phyloP scores from a whole-genome alignment of 2,797 vertebrate genomes.

The Serranus cabrilla region DNA sequence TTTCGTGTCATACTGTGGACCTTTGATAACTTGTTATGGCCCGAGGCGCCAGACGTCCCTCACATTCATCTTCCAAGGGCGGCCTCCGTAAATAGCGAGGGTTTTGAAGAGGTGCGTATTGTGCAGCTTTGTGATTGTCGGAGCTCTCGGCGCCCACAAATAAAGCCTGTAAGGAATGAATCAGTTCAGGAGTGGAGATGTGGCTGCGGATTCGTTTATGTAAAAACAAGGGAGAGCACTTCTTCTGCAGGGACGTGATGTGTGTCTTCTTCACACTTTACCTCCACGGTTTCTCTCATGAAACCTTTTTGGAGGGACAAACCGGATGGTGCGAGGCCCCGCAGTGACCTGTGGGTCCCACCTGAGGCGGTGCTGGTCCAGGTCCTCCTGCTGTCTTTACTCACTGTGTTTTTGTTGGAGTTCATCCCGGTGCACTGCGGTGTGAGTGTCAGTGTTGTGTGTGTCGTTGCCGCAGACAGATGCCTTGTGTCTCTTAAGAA shows the following conservation, averaged over 20 bases:
- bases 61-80: slow-evolving; percentile 59
- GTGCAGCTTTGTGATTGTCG: slow-evolving; percentile 38
- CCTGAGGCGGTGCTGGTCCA: slow-evolving; percentile 27
- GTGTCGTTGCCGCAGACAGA: slow-evolving; percentile 46
- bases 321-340: background rate
- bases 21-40: slow-evolving; percentile 72
- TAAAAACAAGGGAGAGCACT: slow-evolving; percentile 1
- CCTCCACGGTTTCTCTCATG: slow-evolving; percentile 6
- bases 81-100: slow-evolving; percentile 50
- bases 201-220: slow-evolving; percentile 23
- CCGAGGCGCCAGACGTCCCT: slow-evolving; percentile 54
- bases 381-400: slow-evolving; percentile 18
- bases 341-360: slow-evolving; percentile 27
- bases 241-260: slow-evolving; percentile 13
- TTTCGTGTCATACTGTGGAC: slow-evolving; percentile 52
- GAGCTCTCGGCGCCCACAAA: slow-evolving; percentile 38
- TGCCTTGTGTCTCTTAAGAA: slow-evolving; percentile 23
- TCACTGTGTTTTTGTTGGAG: slow-evolving; percentile 21
- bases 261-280: slow-evolving; percentile 7
- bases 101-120: slow-evolving; percentile 40
- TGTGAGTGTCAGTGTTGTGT: slow-evolving; percentile 40
- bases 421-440: slow-evolving; percentile 17
- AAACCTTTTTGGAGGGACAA: slow-evolving; percentile 19
- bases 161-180: slow-evolving; percentile 16
- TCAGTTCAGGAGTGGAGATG: background rate